Evolutionary conservation across 2,113 vertebrate genomes (phyloP).

Genomic region (Neomonachus schauinslandi): DNA sequence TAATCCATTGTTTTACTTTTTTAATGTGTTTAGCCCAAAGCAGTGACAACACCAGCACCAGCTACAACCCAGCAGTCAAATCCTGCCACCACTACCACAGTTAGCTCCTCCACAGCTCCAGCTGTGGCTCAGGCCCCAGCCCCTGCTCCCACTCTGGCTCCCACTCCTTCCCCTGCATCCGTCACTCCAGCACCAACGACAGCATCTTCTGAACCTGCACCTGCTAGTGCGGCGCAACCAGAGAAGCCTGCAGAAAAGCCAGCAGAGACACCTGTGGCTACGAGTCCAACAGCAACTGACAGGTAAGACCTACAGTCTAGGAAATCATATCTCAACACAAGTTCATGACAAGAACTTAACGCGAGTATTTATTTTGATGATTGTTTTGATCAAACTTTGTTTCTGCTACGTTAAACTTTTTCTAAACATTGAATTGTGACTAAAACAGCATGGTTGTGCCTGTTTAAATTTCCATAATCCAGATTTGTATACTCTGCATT

Average conservation of each 20-base stretch:
- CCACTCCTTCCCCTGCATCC: conserved; percentile 80
- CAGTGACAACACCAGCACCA: conserved; percentile 83
- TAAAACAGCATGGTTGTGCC: neutral
- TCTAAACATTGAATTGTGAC: neutral
- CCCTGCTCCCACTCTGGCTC: conserved; percentile 79
- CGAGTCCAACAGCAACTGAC: conserved; percentile 85
- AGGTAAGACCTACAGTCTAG: conserved; percentile 77
- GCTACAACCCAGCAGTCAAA: conserved; percentile 82
- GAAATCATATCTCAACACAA: neutral
- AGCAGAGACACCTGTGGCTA: conserved; percentile 84
- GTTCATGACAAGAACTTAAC: neutral
- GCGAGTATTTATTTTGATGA: neutral
- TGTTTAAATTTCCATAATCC: neutral
- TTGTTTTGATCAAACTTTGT: neutral
- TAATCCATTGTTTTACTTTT: conserved; percentile 62
- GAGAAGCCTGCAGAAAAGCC: conserved; percentile 86
- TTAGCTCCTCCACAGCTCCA: conserved; percentile 76
- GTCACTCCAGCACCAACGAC: conserved; percentile 82
- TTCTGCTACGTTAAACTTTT: neutral
- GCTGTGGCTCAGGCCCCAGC: conserved; percentile 81
- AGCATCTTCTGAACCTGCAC: conserved; percentile 80
- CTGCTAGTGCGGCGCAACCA: conserved; percentile 84
- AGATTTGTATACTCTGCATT: neutral
- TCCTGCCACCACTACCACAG: conserved; percentile 64
- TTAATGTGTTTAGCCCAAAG: conserved; percentile 89